Percentiles rank a stretch among this genome's conserved stretches.
Evolutionary conservation across 2,113 vertebrate species (phyloP).

Genomic region (Ciconia boyciana): DNA sequence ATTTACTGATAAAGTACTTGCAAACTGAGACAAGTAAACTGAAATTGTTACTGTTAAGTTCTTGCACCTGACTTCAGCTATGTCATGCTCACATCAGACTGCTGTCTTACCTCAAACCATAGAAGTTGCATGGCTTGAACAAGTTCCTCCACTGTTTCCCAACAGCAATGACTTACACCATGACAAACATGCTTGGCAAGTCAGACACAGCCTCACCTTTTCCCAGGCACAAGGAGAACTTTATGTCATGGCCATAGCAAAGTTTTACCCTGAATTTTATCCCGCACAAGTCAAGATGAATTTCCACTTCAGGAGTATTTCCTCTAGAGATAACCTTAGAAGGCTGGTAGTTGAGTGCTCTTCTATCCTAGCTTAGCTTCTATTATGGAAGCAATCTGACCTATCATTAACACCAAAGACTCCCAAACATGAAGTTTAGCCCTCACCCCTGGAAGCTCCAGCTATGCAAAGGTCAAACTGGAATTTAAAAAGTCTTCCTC

Average conservation of each 20-base stretch:
- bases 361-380: background rate
- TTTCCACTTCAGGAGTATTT: background rate
- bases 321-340: background rate
- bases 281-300: background rate
- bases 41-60: background rate
- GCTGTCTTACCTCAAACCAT: background rate
- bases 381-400: background rate
- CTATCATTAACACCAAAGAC: background rate
- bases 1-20: background rate
- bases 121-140: background rate
- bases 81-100: background rate
- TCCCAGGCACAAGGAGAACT: background rate
- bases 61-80: background rate
- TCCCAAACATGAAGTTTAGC: background rate
- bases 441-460: background rate
- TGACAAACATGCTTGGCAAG: background rate
- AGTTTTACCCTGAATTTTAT: background rate
- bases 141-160: background rate
- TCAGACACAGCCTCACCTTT: background rate
- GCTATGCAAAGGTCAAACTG: background rate
- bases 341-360: background rate
- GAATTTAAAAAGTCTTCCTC: background rate
- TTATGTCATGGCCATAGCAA: fast-evolving
- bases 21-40: background rate
- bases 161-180: background rate